phyloP scores from a whole-genome alignment of 2,797 vertebrate species.

The Amniataba percoides region DNA sequence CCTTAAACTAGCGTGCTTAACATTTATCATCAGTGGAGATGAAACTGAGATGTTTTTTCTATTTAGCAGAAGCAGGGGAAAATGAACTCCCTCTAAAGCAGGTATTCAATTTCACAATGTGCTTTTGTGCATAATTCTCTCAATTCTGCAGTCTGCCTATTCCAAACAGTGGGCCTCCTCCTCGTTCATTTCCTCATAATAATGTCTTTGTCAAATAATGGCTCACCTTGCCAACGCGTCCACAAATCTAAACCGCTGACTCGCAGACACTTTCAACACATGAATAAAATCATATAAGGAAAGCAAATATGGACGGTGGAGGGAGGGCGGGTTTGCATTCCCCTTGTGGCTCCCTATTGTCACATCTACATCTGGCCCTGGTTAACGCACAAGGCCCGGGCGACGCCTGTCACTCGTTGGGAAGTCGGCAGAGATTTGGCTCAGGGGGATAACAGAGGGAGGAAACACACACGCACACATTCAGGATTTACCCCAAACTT shows the following conservation, averaged over 20 bases:
- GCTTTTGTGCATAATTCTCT: constrained; percentile 75
- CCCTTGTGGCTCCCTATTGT: constrained; percentile 88
- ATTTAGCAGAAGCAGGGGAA: constrained; percentile 56
- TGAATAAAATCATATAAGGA: constrained; percentile 79
- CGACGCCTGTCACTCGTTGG: constrained; percentile 91
- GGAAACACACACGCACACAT: constrained; percentile 82
- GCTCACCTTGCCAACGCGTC: constrained; percentile 78
- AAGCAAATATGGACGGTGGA: constrained; percentile 81
- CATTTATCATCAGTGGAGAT: constrained; percentile 70
- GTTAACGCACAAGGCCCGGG: constrained; percentile 90
- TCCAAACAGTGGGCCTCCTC: constrained; percentile 80
- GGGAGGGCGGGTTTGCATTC: constrained; percentile 78
- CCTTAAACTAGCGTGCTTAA: constrained; percentile 60
- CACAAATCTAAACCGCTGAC: constrained; percentile 79
- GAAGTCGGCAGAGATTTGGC: constrained; percentile 92
- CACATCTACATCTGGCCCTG: constrained; percentile 93
- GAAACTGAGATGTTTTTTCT: constrained; percentile 67
- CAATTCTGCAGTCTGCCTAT: constrained; percentile 60
- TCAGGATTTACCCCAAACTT: constrained; percentile 37
- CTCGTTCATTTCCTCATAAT: constrained; percentile 82
- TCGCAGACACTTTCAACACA: constrained; percentile 75
- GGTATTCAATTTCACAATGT: constrained; percentile 81
- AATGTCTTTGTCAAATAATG: constrained; percentile 85
- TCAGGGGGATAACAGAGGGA: constrained; percentile 93
- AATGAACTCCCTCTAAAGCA: constrained; percentile 60